Conservation (phyloP, 2,888 invertebrate genomes). For the Oscheius sp. region DNA sequence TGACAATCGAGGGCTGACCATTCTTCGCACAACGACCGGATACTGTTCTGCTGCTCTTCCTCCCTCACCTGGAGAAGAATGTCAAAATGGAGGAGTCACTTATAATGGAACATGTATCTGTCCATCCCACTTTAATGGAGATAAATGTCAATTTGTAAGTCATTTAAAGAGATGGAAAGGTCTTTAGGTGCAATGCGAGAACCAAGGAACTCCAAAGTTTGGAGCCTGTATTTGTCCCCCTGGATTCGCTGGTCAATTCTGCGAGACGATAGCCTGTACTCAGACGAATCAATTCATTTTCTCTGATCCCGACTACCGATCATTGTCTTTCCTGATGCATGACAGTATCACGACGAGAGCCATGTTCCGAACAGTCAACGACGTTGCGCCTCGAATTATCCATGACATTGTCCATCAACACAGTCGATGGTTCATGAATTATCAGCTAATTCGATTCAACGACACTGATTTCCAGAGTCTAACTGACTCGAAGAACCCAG, state of each 20-base stretch:
- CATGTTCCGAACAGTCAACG: constrained; percentile 44
- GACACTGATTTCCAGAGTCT: constrained; percentile 25
- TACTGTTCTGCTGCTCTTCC: constrained; percentile 44
- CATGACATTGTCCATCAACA: constrained; percentile 47
- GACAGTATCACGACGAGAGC: constrained; percentile 46
- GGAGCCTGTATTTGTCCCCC: constrained; percentile 44
- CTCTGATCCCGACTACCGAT: constrained; percentile 37
- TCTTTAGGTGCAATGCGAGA: constrained; percentile 39
- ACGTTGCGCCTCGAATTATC: constrained; percentile 40
- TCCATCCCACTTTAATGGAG: constrained; percentile 44
- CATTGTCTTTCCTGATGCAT: constrained; percentile 47
- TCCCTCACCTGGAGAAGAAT: constrained; percentile 38
- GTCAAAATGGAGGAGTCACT: constrained; percentile 54
- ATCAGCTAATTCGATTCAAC: constrained; percentile 49
- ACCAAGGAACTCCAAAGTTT: constrained; percentile 44
- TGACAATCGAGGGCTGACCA: constrained; percentile 45
- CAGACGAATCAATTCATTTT: constrained; percentile 35
- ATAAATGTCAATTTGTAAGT: constrained; percentile 41
- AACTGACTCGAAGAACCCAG: constrained; percentile 5
- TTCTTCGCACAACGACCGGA: constrained; percentile 47
- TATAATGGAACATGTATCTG: constrained; percentile 50
- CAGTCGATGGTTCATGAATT: constrained; percentile 43
- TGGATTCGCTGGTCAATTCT: constrained; percentile 49
- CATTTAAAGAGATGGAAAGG: neutral
- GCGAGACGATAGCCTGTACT: constrained; percentile 38